phyloP scores from a whole-genome alignment of 2,888 invertebrate genomes.

The Athetis lepigone region DNA sequence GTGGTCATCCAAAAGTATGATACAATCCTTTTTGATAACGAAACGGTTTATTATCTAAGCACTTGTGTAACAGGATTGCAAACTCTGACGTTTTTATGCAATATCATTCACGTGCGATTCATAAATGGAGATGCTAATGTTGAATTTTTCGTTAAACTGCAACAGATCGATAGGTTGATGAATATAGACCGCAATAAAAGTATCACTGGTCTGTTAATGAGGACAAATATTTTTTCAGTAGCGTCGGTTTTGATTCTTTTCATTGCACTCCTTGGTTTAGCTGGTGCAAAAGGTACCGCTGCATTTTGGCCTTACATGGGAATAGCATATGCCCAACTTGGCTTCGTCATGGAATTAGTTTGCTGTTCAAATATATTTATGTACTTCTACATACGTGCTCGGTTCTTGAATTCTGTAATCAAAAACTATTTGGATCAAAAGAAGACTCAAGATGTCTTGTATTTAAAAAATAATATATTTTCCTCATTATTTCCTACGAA shows the following conservation, averaged over 20 bases:
- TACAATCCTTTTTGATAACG: conserved; percentile 40
- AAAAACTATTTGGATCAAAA: conserved; percentile 68
- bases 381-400: conserved; percentile 72
- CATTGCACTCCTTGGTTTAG: conserved; percentile 41
- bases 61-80: conserved; percentile 53
- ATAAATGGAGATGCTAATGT: conserved; percentile 70
- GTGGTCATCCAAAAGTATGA: conserved; percentile 44
- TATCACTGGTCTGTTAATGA: conserved; percentile 62
- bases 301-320: conserved; percentile 49
- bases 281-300: conserved; percentile 37
- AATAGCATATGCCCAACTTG: conserved; percentile 61
- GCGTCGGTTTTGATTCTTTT: conserved; percentile 42
- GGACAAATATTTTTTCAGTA: conserved; percentile 58
- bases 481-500: conserved; percentile 52
- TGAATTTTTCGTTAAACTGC: conserved; percentile 73
- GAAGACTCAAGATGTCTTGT: conserved; percentile 24
- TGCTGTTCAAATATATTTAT: conserved; percentile 70
- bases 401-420: conserved; percentile 75
- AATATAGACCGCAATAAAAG: conserved; percentile 68
- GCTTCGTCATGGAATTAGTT: conserved; percentile 70
- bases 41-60: conserved; percentile 53
- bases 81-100: conserved; percentile 60
- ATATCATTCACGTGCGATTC: conserved; percentile 74
- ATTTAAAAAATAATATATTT: conserved; percentile 25
- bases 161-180: conserved; percentile 77